Evolutionary conservation across 2,113 vertebrate genomes (phyloP).

Genomic region (Rhagologus leucostigma): DNA sequence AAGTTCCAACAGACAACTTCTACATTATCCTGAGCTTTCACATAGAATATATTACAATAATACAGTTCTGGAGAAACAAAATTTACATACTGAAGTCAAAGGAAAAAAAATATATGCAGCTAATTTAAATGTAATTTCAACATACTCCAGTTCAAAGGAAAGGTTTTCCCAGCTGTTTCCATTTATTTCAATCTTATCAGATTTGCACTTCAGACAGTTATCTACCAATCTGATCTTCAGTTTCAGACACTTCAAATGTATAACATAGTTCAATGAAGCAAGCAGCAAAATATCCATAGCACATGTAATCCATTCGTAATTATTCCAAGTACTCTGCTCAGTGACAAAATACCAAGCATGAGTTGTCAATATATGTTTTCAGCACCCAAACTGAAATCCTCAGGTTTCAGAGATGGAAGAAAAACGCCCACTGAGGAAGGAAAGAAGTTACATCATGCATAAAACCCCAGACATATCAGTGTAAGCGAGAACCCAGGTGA

Average conservation of each 20-base stretch:
- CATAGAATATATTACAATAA: neutral
- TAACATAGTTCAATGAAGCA: neutral
- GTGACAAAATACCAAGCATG: neutral
- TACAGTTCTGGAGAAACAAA: neutral
- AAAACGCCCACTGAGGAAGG: neutral
- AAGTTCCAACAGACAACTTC: neutral
- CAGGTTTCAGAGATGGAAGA: neutral
- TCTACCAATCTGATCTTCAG: neutral
- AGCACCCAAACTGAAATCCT: neutral
- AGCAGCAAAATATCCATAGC: neutral
- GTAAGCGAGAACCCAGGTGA: neutral
- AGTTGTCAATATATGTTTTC: neutral
- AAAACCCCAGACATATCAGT: rapidly evolving
- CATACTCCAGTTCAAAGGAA: neutral
- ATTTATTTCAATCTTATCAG: conserved; percentile 11
- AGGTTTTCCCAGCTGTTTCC: neutral
- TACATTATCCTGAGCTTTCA: neutral
- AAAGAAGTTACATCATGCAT: neutral
- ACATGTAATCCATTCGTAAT: neutral
- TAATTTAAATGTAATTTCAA: neutral
- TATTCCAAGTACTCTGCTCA: neutral
- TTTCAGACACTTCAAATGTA: neutral
- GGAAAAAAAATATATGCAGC: neutral
- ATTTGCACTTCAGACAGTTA: neutral
- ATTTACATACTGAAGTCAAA: neutral